Evolutionary conservation across 2,797 vertebrate genomes (phyloP).

Genomic region (Denticeps clupeoides): DNA sequence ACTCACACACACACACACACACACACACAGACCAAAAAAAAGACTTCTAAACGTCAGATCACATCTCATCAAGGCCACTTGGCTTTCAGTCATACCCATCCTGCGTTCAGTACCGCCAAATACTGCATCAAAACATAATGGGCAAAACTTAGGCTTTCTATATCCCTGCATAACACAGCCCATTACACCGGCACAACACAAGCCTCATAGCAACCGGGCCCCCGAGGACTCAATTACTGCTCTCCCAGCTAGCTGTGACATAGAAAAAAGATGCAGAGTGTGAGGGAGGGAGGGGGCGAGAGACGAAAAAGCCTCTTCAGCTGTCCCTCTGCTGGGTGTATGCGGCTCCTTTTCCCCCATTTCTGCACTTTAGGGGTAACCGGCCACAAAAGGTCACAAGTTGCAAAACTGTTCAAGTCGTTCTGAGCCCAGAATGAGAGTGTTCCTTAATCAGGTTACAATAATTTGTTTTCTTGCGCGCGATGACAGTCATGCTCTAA

Average conservation of each 20-base stretch:
- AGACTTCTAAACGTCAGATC: too few species aligned
- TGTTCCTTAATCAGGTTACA: slow-evolving; percentile 29
- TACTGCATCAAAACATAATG: slow-evolving; percentile 5
- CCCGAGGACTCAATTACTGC: slow-evolving; percentile 60
- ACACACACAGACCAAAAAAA: too few species aligned
- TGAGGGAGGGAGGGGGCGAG: slow-evolving; percentile 7
- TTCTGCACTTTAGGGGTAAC: slow-evolving; percentile 13
- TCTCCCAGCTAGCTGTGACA: slow-evolving; percentile 15
- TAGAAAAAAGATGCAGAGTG: slow-evolving; percentile 5
- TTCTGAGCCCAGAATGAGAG: too few species aligned
- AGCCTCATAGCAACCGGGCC: slow-evolving; percentile 51
- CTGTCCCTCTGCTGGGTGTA: slow-evolving; percentile 31
- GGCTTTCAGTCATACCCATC: background rate
- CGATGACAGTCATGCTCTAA: background rate
- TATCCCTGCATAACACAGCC: slow-evolving; percentile 48
- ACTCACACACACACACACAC: too few species aligned
- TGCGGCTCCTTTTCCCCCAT: slow-evolving; percentile 17
- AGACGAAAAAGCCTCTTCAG: slow-evolving; percentile 14
- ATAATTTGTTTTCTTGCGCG: slow-evolving; percentile 18
- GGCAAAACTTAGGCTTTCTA: slow-evolving; percentile 5
- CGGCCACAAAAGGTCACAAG: too few species aligned
- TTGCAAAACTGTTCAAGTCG: too few species aligned
- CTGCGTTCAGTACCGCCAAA: background rate
- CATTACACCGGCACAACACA: slow-evolving; percentile 51
- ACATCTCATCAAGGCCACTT: background rate